These are phyloP conservation scores for Sphaerophoria taeniata DNA, from an alignment of 2,888 invertebrate genomes.

Conservation along the genomic window DNA sequence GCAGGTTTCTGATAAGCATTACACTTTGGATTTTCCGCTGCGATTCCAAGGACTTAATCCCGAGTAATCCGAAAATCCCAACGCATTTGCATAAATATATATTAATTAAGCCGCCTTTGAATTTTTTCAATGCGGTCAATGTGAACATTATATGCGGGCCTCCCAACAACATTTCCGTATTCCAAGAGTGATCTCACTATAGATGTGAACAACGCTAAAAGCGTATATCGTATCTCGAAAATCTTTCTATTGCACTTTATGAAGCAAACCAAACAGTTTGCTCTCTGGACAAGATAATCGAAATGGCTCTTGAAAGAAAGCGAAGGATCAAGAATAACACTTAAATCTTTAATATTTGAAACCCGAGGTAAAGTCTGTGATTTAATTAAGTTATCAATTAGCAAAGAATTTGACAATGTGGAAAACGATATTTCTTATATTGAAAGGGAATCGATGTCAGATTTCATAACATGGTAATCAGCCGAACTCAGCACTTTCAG, in stretches of 20 bases:
- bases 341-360: too few relatives aligned
- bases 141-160: neutral
- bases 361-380: too few relatives aligned
- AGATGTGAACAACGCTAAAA: neutral
- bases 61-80: neutral
- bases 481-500: neutral
- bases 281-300: too few relatives aligned
- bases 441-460: too few relatives aligned
- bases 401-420: too few relatives aligned
- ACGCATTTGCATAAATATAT: neutral
- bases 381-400: too few relatives aligned
- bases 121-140: neutral
- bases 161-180: neutral
- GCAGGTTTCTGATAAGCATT: neutral
- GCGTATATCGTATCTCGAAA: neutral
- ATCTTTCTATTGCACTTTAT: neutral
- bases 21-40: neutral
- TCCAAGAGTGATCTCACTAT: constrained; percentile 1
- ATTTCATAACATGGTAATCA: neutral
- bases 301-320: too few relatives aligned
- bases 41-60: neutral
- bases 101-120: neutral
- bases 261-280: too few relatives aligned
- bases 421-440: too few relatives aligned
- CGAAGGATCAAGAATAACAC: too few relatives aligned